phyloP scores from a whole-genome alignment of 2,797 vertebrate genomes.

The Spheniscus humboldti region DNA sequence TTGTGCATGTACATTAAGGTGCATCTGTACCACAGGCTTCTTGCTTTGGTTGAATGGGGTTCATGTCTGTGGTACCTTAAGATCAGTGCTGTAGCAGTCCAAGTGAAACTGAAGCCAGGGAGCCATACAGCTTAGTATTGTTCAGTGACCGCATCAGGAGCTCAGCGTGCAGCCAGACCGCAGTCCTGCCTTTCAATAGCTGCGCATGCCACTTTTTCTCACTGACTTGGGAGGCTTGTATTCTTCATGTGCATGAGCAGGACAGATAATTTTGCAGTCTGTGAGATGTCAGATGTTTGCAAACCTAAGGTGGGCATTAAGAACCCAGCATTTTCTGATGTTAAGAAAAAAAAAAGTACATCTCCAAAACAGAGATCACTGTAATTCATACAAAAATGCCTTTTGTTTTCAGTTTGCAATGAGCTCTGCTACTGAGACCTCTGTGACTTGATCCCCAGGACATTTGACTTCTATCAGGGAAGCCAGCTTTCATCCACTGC shows the following conservation, averaged over 20 bases:
- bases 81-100: background rate
- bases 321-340: background rate
- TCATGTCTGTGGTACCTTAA: background rate
- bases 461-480: background rate
- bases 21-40: accelerated
- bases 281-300: background rate
- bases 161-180: background rate
- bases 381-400: background rate
- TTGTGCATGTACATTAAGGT: background rate
- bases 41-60: background rate
- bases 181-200: background rate
- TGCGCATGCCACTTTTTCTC: accelerated
- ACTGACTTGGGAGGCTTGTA: background rate
- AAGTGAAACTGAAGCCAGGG: background rate
- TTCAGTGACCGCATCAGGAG: background rate
- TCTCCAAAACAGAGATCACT: background rate
- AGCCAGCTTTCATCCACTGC: background rate
- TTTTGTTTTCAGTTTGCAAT: background rate
- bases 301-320: background rate
- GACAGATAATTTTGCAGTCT: background rate
- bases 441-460: background rate
- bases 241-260: background rate
- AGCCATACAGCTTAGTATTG: background rate
- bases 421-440: background rate
- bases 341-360: background rate